Conservation (phyloP, 2,797 vertebrate genomes). For the Thalassophryne amazonica region DNA sequence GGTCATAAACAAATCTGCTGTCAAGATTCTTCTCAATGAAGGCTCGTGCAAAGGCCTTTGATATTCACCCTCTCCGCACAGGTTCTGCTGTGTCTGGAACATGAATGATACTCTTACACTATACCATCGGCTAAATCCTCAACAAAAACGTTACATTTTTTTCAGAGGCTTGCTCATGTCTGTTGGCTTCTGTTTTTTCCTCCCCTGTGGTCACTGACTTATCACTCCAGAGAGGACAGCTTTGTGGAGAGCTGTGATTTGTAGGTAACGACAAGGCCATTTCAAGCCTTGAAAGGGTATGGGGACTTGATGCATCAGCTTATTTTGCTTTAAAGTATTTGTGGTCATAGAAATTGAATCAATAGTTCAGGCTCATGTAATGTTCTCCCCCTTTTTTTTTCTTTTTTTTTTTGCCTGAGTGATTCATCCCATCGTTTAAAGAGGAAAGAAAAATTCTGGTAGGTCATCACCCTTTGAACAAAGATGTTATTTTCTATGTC, state of each 20-base stretch:
- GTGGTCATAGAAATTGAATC: constrained; percentile 78
- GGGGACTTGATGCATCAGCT: constrained; percentile 71
- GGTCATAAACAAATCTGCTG: constrained; percentile 74
- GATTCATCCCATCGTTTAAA: constrained; percentile 61
- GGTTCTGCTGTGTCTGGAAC: constrained; percentile 52
- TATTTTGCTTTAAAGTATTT: constrained; percentile 79
- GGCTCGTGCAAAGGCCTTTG: constrained; percentile 57
- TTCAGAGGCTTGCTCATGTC: constrained; percentile 54
- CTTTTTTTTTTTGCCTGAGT: constrained; percentile 33
- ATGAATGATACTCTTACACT: constrained; percentile 42
- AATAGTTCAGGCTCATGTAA: constrained; percentile 53
- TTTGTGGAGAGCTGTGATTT: constrained; percentile 70
- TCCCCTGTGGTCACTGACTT: constrained; percentile 56
- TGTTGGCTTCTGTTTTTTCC: constrained; percentile 41
- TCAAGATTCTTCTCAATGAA: constrained; percentile 49
- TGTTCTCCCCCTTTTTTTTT: neutral
- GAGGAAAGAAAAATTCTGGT: constrained; percentile 52
- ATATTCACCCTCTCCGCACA: constrained; percentile 68
- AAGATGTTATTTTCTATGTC: constrained; percentile 51
- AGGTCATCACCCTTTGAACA: constrained; percentile 58
- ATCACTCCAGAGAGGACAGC: constrained; percentile 51
- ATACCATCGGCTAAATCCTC: constrained; percentile 58
- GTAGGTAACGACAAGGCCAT: constrained; percentile 73
- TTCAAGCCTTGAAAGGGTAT: constrained; percentile 65
- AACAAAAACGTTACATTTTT: constrained; percentile 63